Evolutionary conservation across 2,797 vertebrate genomes (phyloP), one percentile per base, ranked within the genome.

Genomic region (Lemur catta): DNA sequence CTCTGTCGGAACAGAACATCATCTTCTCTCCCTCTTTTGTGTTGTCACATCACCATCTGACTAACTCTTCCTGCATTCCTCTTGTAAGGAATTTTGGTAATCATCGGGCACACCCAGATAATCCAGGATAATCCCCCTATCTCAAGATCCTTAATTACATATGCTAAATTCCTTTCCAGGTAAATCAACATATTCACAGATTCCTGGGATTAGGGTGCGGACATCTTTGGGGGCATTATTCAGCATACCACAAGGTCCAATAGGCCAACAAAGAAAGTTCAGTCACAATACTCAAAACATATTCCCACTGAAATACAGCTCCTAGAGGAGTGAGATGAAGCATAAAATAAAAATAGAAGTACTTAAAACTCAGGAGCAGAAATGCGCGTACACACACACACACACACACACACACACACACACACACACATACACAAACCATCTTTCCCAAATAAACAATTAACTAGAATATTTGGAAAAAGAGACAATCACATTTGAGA

Each of bases 361-460:
- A 41, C 14, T 43, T 61, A 48, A 35, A 92, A 86, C 20, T 81
- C 35, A 71, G 38, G 10, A 82, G 18, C 14, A 74, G 22, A n/a
- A 28, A 38, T 13, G 6, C 0, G 28, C 3, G 22, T 4, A 75
- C 10, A 38, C 7, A 50, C 0, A 3, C 18, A 38, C 4, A 18
- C 9, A 61, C 12, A 17, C 11, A 50, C 15, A 18, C 52, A 24
- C 52, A 22, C 9, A 81, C 15, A 46, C 13, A 59, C 0, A 3
- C 18, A 38, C 4, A 24, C 9, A 33, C 38, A 41, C 38, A 38
- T 38, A 38, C 38, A 38, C 38, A 38, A 41, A 41, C 17, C 33
- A 65, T 48, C 65, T 46, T 52, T 7, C 33, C 2, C 26, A 82
- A 33, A 41, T 89, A 59, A 78, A 59, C 15, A 69, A 41, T 50